These are phyloP conservation scores for Nibea albiflora DNA, from an alignment of 2,113 vertebrate species.

Conservation along the genomic window DNA sequence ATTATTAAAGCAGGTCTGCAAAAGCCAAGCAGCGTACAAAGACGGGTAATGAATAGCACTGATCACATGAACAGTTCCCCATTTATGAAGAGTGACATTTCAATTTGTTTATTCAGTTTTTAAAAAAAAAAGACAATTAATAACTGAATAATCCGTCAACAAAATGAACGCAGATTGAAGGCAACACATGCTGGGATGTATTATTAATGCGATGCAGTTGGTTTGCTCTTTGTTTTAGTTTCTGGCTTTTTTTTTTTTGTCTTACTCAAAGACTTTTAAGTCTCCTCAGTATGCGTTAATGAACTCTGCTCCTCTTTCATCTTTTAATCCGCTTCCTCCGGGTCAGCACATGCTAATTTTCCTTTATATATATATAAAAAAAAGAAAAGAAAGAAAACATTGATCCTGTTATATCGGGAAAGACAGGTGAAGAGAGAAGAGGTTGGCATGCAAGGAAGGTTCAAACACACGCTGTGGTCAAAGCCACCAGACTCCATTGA, in stretches of 20 bases:
- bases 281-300: slow-evolving; percentile 45
- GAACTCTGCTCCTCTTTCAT: slow-evolving; percentile 59
- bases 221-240: slow-evolving; percentile 50
- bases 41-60: not conserved
- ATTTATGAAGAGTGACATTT: slow-evolving; percentile 57
- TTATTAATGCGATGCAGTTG: slow-evolving; percentile 44
- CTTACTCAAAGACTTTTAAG: slow-evolving; percentile 49
- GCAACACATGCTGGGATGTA: slow-evolving; percentile 36
- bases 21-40: not conserved
- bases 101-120: slow-evolving; percentile 35
- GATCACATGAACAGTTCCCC: slow-evolving; percentile 24
- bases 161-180: slow-evolving; percentile 56
- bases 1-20: not conserved
- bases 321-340: slow-evolving; percentile 52
- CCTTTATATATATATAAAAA: slow-evolving; percentile 7
- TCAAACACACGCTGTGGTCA: not conserved
- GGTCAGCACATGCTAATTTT: slow-evolving; percentile 58
- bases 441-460: slow-evolving; percentile 26
- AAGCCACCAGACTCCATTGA: no score
- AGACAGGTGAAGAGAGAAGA: slow-evolving; percentile 18
- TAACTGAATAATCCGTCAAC: slow-evolving; percentile 63
- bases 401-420: slow-evolving; percentile 6
- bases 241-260: slow-evolving; percentile 5
- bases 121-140: slow-evolving; percentile 33
- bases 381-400: not conserved